phyloP scores from a whole-genome alignment of 92 coral and sea anemone genomes.

The Anthopleura xanthogrammica region DNA sequence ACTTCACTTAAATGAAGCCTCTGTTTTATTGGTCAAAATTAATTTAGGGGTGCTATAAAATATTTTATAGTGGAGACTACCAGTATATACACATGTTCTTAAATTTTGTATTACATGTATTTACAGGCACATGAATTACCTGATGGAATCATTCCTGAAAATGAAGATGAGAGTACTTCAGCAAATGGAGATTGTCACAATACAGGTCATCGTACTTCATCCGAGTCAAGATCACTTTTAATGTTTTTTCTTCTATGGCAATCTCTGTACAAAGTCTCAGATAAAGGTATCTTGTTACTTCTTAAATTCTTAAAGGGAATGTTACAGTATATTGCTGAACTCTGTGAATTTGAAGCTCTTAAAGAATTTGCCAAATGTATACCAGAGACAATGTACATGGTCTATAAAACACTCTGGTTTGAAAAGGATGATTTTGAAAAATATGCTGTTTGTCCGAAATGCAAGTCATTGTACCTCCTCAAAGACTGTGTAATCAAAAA shows the following conservation, averaged over 20 bases:
- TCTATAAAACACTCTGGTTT: too few relatives aligned
- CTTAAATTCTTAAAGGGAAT: constrained; percentile 5
- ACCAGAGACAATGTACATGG: too few relatives aligned
- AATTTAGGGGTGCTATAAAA: too few relatives aligned
- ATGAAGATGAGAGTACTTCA: too few relatives aligned
- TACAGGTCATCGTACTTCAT: neutral
- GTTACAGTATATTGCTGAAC: constrained; percentile 26
- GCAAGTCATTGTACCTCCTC: too few relatives aligned
- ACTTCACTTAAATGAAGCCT: too few relatives aligned
- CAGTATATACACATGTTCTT: too few relatives aligned
- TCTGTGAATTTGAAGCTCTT: constrained; percentile 31
- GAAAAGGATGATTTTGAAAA: too few relatives aligned
- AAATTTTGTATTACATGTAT: constrained; percentile 1
- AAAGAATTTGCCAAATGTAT: constrained; percentile 45
- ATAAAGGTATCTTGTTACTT: neutral
- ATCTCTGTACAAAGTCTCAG: neutral
- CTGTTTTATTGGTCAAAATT: too few relatives aligned
- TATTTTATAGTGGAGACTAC: too few relatives aligned
- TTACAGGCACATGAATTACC: neutral
- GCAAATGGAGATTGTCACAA: neutral
- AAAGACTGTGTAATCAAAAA: too few relatives aligned
- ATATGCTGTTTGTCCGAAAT: too few relatives aligned
- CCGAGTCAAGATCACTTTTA: constrained; percentile 4
- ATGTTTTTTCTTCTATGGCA: constrained; percentile 11
- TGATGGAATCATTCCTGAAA: neutral